Conservation (phyloP, 2,797 vertebrate genomes). For the Cyclura pinguis region DNA sequence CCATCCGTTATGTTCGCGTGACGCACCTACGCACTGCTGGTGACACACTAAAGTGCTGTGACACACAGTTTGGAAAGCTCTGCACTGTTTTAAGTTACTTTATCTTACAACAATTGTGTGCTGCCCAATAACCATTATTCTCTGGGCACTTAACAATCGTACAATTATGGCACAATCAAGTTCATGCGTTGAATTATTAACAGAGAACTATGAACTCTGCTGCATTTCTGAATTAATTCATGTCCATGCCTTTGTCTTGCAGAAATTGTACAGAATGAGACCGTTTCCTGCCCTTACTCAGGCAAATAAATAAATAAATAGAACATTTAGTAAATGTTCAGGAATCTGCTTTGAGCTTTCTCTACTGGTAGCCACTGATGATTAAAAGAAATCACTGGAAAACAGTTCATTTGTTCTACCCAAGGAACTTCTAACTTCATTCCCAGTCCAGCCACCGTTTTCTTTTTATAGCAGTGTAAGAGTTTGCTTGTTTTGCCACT, state of each 20-base stretch:
- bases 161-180: too few species aligned
- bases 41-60: too few species aligned
- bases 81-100: neutral
- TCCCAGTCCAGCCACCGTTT: neutral
- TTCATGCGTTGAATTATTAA: neutral
- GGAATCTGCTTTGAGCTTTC: constrained; percentile 4
- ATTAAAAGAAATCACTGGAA: neutral
- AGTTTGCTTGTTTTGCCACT: too few species aligned
- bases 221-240: neutral
- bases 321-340: neutral
- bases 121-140: neutral
- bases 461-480: too few species aligned
- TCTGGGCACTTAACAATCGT: neutral
- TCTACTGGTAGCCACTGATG: neutral
- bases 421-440: neutral
- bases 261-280: neutral
- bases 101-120: neutral
- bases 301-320: neutral
- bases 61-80: neutral
- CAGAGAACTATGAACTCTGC: neutral
- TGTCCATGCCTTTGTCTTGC: neutral
- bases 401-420: neutral
- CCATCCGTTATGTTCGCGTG: too few species aligned
- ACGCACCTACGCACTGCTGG: too few species aligned
- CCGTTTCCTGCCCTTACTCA: neutral